Conservation (phyloP, 2,888 invertebrate genomes). For the Hypena proboscidalis region DNA sequence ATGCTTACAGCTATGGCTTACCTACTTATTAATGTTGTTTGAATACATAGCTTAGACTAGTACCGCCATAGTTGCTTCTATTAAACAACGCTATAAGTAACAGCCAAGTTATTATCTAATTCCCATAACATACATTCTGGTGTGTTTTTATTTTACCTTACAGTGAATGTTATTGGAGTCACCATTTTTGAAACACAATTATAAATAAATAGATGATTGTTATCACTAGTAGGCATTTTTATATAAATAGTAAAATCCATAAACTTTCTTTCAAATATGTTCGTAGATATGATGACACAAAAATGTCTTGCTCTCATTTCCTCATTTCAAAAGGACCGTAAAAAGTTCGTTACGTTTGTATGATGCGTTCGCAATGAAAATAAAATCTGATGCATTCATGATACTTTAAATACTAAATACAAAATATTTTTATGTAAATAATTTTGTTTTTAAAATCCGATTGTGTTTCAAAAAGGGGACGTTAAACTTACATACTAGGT, state of each 20-base stretch:
- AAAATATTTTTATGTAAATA: not conserved
- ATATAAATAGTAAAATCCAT: constrained; percentile 11
- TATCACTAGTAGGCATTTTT: constrained; percentile 14
- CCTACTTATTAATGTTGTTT: constrained; percentile 45
- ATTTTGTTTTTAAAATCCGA: not conserved
- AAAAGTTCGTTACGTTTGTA: not conserved
- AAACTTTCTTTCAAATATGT: constrained; percentile 9
- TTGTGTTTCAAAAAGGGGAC: constrained; percentile 46
- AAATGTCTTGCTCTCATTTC: constrained; percentile 6
- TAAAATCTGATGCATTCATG: not conserved
- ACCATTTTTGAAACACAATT: constrained; percentile 65
- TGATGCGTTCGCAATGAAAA: not conserved
- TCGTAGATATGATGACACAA: constrained; percentile 11
- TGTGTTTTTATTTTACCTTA: constrained; percentile 81
- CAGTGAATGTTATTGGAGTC: constrained; percentile 67
- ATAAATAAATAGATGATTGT: constrained; percentile 5
- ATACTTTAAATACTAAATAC: not conserved
- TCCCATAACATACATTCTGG: constrained; percentile 66
- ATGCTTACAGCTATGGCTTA: constrained; percentile 45
- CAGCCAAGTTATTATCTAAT: constrained; percentile 48
- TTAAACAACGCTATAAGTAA: constrained; percentile 45
- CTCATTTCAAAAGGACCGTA: not conserved
- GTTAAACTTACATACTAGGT: constrained; percentile 36
- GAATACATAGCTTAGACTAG: constrained; percentile 26
- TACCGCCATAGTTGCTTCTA: constrained; percentile 22